phyloP scores from a whole-genome alignment of 2,888 invertebrate species.

The Hypena proboscidalis region DNA sequence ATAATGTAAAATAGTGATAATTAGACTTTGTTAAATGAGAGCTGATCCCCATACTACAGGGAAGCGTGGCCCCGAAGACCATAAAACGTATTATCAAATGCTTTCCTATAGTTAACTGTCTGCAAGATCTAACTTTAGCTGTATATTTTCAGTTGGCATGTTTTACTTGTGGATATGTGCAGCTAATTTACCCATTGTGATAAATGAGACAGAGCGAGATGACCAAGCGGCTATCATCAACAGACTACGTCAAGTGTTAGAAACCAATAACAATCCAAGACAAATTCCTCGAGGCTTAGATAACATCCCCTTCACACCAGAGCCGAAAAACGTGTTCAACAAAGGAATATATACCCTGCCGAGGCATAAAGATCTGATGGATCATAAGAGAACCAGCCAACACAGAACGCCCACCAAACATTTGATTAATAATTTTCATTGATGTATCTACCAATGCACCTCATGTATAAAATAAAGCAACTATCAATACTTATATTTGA shows the following conservation, averaged over 20 bases:
- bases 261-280: conserved; percentile 46
- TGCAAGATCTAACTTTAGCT: no score
- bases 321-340: conserved; percentile 17
- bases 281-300: conserved; percentile 30
- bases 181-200: conserved; percentile 69
- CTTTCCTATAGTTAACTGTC: no score
- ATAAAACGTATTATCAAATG: no score
- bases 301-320: conserved; percentile 33
- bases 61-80: no score
- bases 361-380: conserved; percentile 5
- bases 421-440: conserved; percentile 16
- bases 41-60: no score
- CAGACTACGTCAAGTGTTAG: conserved; percentile 61
- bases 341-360: conserved; percentile 35
- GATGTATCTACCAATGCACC: not conserved
- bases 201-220: conserved; percentile 73
- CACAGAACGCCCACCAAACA: conserved; percentile 19
- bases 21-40: no score
- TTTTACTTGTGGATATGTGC: conserved; percentile 78
- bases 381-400: conserved; percentile 8
- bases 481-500: no score
- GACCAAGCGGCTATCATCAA: conserved; percentile 67
- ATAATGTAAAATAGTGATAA: no score
- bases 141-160: conserved; percentile 68
- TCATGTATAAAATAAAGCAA: no score